Percentiles rank a stretch among this genome's conserved stretches.
Conservation (phyloP, 2,797 vertebrate species). For the Protonibea diacanthus region DNA sequence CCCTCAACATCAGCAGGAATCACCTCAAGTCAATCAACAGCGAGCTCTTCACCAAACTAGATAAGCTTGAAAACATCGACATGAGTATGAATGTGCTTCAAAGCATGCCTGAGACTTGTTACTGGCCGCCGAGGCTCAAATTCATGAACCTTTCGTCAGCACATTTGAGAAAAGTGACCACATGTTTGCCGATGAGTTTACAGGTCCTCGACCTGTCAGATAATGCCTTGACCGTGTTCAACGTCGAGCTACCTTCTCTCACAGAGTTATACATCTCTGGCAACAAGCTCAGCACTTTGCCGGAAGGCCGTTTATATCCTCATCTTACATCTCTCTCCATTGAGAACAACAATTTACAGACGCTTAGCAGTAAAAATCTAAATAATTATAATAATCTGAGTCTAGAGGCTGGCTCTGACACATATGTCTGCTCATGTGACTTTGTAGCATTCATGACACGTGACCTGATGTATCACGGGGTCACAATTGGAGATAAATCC, state of each 20-base stretch:
- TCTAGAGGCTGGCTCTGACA: conserved; percentile 79
- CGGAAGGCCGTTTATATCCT: conserved; percentile 11
- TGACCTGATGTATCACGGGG: neutral
- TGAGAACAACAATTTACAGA: conserved; percentile 74
- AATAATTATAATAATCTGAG: conserved; percentile 17
- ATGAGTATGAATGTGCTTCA: conserved; percentile 82
- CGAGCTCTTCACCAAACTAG: conserved; percentile 47
- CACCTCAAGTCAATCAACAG: conserved; percentile 70
- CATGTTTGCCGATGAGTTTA: conserved; percentile 50
- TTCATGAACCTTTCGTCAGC: conserved; percentile 84
- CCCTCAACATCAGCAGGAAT: conserved; percentile 82
- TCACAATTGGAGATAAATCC: conserved; percentile 67
- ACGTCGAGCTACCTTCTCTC: conserved; percentile 31
- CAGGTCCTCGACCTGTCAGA: conserved; percentile 83
- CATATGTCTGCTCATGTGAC: conserved; percentile 86
- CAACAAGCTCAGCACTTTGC: conserved; percentile 76
- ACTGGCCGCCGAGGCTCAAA: conserved; percentile 79
- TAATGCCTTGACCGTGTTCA: conserved; percentile 82
- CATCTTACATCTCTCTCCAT: conserved; percentile 73
- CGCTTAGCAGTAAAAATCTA: conserved; percentile 74
- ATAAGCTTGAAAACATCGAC: conserved; percentile 78
- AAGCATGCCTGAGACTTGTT: conserved; percentile 68
- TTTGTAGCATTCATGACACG: conserved; percentile 79
- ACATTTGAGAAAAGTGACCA: conserved; percentile 56
- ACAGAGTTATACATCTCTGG: conserved; percentile 77